Evolutionary conservation across 1,140 invertebrate species (phyloP), one percentile per base, ranked within the genome.

Genomic region (Matsumurasca onukii): DNA sequence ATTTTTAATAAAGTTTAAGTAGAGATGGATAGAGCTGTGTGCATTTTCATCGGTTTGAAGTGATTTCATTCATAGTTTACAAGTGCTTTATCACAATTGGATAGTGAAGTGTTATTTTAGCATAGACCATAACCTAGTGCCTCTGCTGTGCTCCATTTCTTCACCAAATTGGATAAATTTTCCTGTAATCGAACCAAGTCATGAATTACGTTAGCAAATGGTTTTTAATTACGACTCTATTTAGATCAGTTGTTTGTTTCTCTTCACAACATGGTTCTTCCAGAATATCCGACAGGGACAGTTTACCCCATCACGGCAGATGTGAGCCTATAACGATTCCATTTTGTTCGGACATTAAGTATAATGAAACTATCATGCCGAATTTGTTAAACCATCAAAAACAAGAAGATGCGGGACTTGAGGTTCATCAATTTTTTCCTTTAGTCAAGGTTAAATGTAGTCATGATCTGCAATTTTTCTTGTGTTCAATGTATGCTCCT

Each of bases 371-470:
- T 0, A 97, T 98, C 67, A 95, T 98, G 89, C 97, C 96, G 2
- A 99, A 98, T 82, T 76, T 98, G 31, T 81, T 98, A 71, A 90
- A 93, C 65, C 97, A 99, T 75, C 88, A 90, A 63, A 96, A 91
- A 73, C 96, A 99, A 80, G 93, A 98, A 74, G 96, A 98, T 74
- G 98, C 97, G 22, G 95, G 92, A 0, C 81, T 92, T 62, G 95
- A 98, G 74, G 89, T 99, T 0, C 92, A 97, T 77, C 92, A 96
- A 76, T 98, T 95, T 77, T 92, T 92, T 67, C 95, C 97, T 1
- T 80, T 99, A n/a, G 91, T 99, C 0, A 98, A 98, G 83, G 89
- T 98, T 2, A 89, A 95, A 73, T 99, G 98, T 79, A 97, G 94
- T 71, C 88, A 92, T 0, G 93, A 98, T 78, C 81, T 98, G 31